Conservation (phyloP, 2,113 vertebrate genomes). For the Hassar affinis region DNA sequence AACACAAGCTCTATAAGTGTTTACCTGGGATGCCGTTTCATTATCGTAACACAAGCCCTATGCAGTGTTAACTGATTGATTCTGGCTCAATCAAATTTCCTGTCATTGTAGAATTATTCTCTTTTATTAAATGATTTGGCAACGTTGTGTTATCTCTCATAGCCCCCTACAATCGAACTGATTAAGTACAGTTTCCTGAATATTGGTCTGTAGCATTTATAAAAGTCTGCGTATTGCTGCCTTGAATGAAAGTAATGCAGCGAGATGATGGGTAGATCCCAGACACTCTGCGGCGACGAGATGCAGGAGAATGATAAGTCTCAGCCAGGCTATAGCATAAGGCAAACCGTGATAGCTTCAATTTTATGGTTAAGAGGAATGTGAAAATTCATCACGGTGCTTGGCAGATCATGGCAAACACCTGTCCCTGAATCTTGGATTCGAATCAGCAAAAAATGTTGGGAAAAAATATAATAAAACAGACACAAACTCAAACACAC, state of each 20-base stretch:
- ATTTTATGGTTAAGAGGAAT: slow-evolving; percentile 71
- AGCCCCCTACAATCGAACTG: neutral
- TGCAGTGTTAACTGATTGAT: neutral
- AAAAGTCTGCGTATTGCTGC: neutral
- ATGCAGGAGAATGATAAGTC: slow-evolving; percentile 66
- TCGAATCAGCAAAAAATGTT: slow-evolving; percentile 47
- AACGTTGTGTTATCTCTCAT: neutral
- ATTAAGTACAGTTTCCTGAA: neutral
- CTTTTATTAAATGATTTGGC: neutral
- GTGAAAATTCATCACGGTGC: slow-evolving; percentile 67
- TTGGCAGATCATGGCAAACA: slow-evolving; percentile 62
- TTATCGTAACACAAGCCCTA: neutral
- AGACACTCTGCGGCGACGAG: slow-evolving; percentile 28
- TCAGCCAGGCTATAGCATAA: slow-evolving; percentile 56
- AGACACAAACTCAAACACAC: neutral
- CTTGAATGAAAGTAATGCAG: neutral
- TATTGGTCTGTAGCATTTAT: neutral
- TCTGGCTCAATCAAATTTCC: neutral
- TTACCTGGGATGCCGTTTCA: neutral
- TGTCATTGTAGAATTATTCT: neutral
- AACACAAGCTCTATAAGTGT: neutral
- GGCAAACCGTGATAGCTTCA: slow-evolving; percentile 64
- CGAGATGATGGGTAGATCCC: neutral
- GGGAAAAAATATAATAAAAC: neutral
- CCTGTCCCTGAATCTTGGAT: slow-evolving; percentile 54